These are phyloP conservation scores for Megaceryle maxima DNA, from an alignment of 2,113 vertebrate genomes.

Conservation along the genomic window DNA sequence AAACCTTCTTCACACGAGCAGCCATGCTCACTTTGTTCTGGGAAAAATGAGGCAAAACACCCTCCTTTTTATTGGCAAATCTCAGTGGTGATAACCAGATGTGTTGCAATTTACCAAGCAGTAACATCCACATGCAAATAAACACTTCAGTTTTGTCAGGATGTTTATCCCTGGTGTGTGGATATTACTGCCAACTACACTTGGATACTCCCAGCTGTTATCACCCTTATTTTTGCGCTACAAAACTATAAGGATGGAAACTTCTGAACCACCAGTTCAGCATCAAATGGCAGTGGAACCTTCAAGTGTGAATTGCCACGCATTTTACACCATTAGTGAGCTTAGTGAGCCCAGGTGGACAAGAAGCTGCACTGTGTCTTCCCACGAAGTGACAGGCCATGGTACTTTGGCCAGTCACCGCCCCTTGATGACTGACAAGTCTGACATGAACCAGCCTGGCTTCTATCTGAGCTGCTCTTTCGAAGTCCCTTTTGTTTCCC, in stretches of 20 bases:
- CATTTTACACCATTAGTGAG: background rate
- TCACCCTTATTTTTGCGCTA: background rate
- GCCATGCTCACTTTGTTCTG: slow-evolving; percentile 22
- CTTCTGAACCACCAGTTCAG: background rate
- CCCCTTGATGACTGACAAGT: background rate
- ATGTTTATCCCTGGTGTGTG: slow-evolving; percentile 49
- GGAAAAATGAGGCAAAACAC: slow-evolving; percentile 23
- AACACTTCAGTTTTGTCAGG: slow-evolving; percentile 32
- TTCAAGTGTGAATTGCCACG: background rate
- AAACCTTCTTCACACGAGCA: background rate
- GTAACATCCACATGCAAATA: slow-evolving; percentile 59
- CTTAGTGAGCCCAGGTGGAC: background rate
- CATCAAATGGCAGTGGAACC: background rate
- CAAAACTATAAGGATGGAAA: background rate
- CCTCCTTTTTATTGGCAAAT: slow-evolving; percentile 45
- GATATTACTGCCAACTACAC: slow-evolving; percentile 17
- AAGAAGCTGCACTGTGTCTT: background rate
- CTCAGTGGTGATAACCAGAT: slow-evolving; percentile 51
- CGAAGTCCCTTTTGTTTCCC: slow-evolving; percentile 48
- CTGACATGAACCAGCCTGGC: background rate
- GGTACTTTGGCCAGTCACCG: background rate
- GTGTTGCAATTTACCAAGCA: slow-evolving; percentile 57
- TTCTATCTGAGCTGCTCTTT: slow-evolving; percentile 23
- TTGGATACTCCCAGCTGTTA: slow-evolving; percentile 47
- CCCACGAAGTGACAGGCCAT: background rate